phyloP scores from a whole-genome alignment of 2,888 invertebrate genomes.

The Lycaena phlaeas region DNA sequence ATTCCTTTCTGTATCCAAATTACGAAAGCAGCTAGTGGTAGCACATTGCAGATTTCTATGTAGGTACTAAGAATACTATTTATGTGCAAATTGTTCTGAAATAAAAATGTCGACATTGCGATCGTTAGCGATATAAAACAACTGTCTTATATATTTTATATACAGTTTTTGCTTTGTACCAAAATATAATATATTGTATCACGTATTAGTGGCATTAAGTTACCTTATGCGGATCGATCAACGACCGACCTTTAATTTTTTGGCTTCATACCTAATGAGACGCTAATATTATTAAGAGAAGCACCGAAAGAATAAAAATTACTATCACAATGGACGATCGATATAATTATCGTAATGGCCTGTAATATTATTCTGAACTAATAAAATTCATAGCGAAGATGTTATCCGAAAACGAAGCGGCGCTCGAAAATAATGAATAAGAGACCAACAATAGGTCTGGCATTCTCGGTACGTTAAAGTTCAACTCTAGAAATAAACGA shows the following conservation, averaged over 20 bases:
- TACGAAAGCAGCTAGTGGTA: no score
- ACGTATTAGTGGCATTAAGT: not conserved
- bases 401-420: conserved; percentile 16
- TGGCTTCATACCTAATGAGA: conserved; percentile 5
- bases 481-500: conserved; percentile 47
- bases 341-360: conserved; percentile 10
- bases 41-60: no score
- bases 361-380: conserved; percentile 1
- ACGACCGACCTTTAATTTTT: conserved; percentile 4
- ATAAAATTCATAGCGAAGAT: conserved; percentile 3
- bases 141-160: not conserved
- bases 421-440: conserved; percentile 33
- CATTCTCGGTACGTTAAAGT: conserved; percentile 27
- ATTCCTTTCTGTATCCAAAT: no score
- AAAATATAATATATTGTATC: not conserved
- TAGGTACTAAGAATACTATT: no score
- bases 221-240: conserved; percentile 3
- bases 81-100: no score
- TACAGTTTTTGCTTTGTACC: not conserved
- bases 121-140: no score
- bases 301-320: not conserved
- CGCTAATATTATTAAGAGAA: not conserved
- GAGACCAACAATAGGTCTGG: conserved; percentile 33
- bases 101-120: no score
- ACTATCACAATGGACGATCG: conserved; percentile 5